Base-by-base conservation (phyloP, 2,888 invertebrate genomes). In the Lapara coniferarum region DNA sequence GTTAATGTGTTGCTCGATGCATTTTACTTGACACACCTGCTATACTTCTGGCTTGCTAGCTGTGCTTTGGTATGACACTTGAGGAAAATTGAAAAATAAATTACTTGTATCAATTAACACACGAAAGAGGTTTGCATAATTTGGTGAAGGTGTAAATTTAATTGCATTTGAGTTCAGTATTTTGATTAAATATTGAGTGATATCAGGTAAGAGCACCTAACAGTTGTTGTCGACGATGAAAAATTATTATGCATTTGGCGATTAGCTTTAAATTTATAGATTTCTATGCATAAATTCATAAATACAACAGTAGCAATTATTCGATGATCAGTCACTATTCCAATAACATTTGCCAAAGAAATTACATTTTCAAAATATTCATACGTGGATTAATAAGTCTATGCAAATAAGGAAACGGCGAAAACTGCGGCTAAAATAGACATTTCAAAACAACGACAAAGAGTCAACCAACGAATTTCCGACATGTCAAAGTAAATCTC, bases 401-500 rank as follows among this genome's bases (percentile, higher is more conserved):
- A 75, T 73, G 77, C 75, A 72, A 75, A 82, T 81, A 80, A 80
- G 81, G 56, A 81, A 84, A 81, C 77, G 81, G 74, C 56, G 70
- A 79, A 80, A 82, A 76, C 73, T 75, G 76, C 76, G 78, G 78
- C 46, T 79, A 82, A 83, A 82, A 83, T 81, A 85, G 82, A 81
- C 81, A 80, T 76, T 78, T 76, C 79, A 74, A 83, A 85, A 86
- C 86, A 81, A 81, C 83, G 79, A 81, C 82, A 84, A 88, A 80
- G 84, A 89, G 88, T 87, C 88, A 89, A 89, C 90, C 89, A 89
- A 87, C 91, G 90, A 89, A 92, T 90, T 91, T 87, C 85, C 91
- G 80, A 90, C 87, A 86, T 85, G 92, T 92, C 92, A 91, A 89
- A 89, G 89, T 90, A 92, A 93, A 92, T 91, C 92, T 92, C 89